phyloP scores from a whole-genome alignment of 2,888 invertebrate genomes.

The Netelia fuscicornis region DNA sequence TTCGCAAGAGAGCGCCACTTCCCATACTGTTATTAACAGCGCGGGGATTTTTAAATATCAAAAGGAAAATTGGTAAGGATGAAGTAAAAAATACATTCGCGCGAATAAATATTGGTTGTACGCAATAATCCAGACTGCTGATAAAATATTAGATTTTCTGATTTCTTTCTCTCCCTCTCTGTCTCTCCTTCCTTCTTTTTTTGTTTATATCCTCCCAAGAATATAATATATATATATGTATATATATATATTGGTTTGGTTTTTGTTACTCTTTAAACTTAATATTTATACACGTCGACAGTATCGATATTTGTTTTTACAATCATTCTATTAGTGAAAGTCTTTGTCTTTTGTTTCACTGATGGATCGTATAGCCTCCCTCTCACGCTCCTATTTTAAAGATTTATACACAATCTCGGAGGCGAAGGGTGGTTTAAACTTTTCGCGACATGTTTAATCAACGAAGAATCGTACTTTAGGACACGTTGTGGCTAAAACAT shows the following conservation, averaged over 20 bases:
- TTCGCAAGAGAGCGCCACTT: slow-evolving; percentile 26
- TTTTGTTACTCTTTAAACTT: slow-evolving; percentile 63
- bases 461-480: slow-evolving; percentile 15
- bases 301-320: slow-evolving; percentile 72
- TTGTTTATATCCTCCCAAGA: slow-evolving; percentile 77
- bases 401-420: slow-evolving; percentile 43
- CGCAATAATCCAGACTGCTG: slow-evolving; percentile 69
- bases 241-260: slow-evolving; percentile 72
- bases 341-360: slow-evolving; percentile 42
- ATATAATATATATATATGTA: slow-evolving; percentile 72
- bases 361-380: slow-evolving; percentile 39
- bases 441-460: slow-evolving; percentile 17
- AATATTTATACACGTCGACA: slow-evolving; percentile 75
- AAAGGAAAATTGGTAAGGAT: not conserved
- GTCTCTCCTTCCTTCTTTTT: slow-evolving; percentile 19
- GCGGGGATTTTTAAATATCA: not conserved
- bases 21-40: not conserved
- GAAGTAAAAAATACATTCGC: not conserved
- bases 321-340: slow-evolving; percentile 49
- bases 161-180: slow-evolving; percentile 24
- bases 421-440: slow-evolving; percentile 11
- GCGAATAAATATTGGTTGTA: slow-evolving; percentile 33
- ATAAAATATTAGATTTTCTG: slow-evolving; percentile 77
- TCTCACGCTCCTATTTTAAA: slow-evolving; percentile 27
- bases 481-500: slow-evolving; percentile 32